Percentiles rank a stretch among this genome's conserved stretches.
phyloP scores from a whole-genome alignment of 1,140 invertebrate species.

The Drosophila setifemur region DNA sequence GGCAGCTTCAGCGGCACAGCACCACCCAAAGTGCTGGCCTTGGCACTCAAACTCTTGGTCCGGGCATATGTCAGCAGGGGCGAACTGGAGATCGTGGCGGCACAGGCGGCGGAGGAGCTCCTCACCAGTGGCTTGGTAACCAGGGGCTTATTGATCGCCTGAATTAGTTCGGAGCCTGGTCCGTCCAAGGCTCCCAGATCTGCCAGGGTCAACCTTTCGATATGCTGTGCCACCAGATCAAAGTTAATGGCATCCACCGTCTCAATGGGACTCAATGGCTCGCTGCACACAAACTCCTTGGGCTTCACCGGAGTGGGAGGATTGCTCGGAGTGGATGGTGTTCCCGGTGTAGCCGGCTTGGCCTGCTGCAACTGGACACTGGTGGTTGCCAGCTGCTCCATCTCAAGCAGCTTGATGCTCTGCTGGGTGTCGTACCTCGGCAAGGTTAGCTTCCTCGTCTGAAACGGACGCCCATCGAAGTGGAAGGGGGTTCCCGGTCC shows the following conservation, averaged over 20 bases:
- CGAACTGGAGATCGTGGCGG: conserved; percentile 38
- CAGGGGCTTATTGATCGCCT: conserved; percentile 71
- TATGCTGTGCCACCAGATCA: conserved; percentile 63
- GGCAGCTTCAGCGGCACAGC: conserved; percentile 59
- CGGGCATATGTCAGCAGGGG: conserved; percentile 72
- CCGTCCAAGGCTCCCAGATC: conserved; percentile 30
- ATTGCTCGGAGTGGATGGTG: conserved; percentile 9
- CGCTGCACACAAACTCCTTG: conserved; percentile 70
- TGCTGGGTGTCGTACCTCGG: conserved; percentile 54
- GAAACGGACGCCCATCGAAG: conserved; percentile 50
- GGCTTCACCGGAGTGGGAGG: conserved; percentile 4
- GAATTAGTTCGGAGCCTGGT: conserved; percentile 40
- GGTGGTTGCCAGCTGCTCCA: conserved; percentile 70
- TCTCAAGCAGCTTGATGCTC: conserved; percentile 70
- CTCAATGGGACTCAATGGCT: conserved; percentile 57
- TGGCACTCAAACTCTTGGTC: conserved; percentile 63
- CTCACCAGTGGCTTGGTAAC: conserved; percentile 67
- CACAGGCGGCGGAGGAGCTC: conserved; percentile 64
- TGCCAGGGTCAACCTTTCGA: conserved; percentile 49
- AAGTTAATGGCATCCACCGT: conserved; percentile 69
- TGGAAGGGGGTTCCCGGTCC: conserved; percentile 54
- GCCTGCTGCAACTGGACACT: conserved; percentile 43
- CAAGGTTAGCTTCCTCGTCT: conserved; percentile 47
- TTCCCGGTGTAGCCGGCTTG: conserved; percentile 18
- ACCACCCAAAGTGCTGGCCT: conserved; percentile 62